Base-by-base conservation (phyloP, 2,888 invertebrate species). In the Calliscelio sp. region DNA sequence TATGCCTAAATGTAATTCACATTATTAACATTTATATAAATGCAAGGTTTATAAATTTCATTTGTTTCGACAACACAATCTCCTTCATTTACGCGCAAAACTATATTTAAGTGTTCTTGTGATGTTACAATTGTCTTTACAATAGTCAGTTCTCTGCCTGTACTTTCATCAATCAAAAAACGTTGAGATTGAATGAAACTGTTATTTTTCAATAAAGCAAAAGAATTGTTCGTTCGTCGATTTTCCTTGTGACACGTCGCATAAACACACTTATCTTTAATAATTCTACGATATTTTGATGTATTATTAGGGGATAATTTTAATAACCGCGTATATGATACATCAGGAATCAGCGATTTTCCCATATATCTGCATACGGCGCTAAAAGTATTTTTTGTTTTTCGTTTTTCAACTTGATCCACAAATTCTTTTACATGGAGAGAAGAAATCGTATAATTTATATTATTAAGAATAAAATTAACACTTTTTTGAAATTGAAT, bases 401-500 rank as follows among this genome's bases (percentile, higher is more conserved):
- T 35, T 38, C 14, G 59, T 22, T 59, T 59, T 22, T 35, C 22
- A 8, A 59, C 4, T 38, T 35, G n/a, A 38, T 59, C 22, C 7
- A 59, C 38, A 38, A 22, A 59, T 22, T 59, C n/a, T 38, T 59
- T 20, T 2, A 57, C 57, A 18, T 32, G 10, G 4, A 16, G 16
- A 2, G 57, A 57, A 32, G 6, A 8, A 16, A 57, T 16, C 3
- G 2, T 4, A 32, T 32, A 16, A 57, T 32, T 18, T 7, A 5
- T 28, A 32, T 32, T n/a, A 16, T 28, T 4, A 32, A 57, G 16
- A 24, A 61, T 61, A 49, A 28, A 46, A n/a, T 28, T 14, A 32
- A 35, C 6, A n/a, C 51, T 66, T 32, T 35, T 51, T 32, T 53
- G n/a, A n/a, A 65, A 65, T 49, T 65, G 25, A 14, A 65, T 28